Percentiles rank a stretch among this genome's conserved stretches.
Evolutionary conservation across 2,113 vertebrate species (phyloP).

Genomic region (Vidua chalybeata): DNA sequence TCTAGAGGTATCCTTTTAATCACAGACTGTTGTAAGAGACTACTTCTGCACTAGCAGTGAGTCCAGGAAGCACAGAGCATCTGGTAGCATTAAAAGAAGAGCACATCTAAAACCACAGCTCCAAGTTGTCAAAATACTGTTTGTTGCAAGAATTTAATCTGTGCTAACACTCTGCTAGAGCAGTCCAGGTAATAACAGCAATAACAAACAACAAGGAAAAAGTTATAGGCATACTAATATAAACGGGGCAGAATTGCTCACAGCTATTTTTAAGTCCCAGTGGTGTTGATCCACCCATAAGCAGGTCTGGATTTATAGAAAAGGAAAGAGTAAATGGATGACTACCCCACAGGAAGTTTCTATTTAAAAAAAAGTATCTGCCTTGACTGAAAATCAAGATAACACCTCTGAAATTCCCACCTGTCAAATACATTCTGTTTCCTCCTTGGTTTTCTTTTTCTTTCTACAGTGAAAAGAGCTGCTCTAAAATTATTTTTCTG

Average conservation of each 20-base stretch:
- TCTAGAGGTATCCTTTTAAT: not conserved
- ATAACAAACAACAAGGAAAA: not conserved
- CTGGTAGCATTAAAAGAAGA: not conserved
- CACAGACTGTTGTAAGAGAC: not conserved
- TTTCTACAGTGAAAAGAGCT: not conserved
- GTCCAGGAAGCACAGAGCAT: not conserved
- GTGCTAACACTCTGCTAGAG: not conserved
- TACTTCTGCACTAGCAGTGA: not conserved
- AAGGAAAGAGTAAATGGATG: not conserved
- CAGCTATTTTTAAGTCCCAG: not conserved
- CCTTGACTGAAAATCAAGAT: constrained; percentile 4
- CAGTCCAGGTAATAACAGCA: not conserved
- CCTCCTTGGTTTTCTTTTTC: not conserved
- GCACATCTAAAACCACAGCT: not conserved
- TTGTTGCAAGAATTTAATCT: not conserved
- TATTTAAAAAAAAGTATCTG: not conserved
- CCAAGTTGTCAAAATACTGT: not conserved
- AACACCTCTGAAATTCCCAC: not conserved
- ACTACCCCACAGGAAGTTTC: not conserved
- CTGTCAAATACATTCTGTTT: not conserved
- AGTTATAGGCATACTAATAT: not conserved
- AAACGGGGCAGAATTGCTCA: not conserved
- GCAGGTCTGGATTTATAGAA: not conserved
- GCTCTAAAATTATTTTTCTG: not conserved
- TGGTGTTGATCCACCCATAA: not conserved